Conservation (phyloP, 2,797 vertebrate genomes). For the Gymnothorax reevesii region DNA sequence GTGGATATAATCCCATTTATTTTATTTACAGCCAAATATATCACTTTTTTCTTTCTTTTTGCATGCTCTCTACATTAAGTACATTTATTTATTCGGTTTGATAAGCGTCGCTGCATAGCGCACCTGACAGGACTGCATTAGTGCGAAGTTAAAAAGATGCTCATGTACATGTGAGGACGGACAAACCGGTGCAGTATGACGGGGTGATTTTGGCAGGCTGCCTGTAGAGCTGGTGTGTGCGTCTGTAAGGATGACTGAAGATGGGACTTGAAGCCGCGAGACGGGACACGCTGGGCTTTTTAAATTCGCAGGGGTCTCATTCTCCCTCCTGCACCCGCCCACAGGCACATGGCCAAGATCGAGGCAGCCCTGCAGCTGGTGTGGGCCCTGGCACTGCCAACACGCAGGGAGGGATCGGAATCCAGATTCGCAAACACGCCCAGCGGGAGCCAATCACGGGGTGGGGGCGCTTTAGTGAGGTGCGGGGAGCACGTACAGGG, state of each 20-base stretch:
- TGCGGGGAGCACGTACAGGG: not conserved
- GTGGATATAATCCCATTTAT: not conserved
- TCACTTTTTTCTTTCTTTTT: not conserved
- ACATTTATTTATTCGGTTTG: not conserved
- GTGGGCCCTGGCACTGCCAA: constrained; percentile 35
- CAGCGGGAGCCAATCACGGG: not conserved
- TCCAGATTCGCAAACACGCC: constrained; percentile 9
- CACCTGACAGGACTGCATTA: not conserved
- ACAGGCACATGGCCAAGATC: constrained; percentile 48
- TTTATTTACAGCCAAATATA: constrained; percentile 1
- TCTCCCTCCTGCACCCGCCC: constrained; percentile 32
- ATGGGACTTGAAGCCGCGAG: not conserved
- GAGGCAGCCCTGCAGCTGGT: constrained; percentile 46
- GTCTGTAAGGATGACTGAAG: not conserved
- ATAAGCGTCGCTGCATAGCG: not conserved
- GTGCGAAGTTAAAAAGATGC: not conserved
- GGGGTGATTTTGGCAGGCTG: not conserved
- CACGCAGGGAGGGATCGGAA: constrained; percentile 22
- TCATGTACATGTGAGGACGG: not conserved
- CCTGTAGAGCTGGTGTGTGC: not conserved
- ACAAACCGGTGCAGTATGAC: not conserved
- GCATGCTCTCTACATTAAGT: not conserved
- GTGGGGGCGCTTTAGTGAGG: not conserved
- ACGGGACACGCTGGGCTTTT: not conserved
- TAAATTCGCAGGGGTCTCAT: not conserved